Evolutionary conservation across 64 coral and sea anemone species (phyloP).

Genomic region (Cladopsammia gracilis): DNA sequence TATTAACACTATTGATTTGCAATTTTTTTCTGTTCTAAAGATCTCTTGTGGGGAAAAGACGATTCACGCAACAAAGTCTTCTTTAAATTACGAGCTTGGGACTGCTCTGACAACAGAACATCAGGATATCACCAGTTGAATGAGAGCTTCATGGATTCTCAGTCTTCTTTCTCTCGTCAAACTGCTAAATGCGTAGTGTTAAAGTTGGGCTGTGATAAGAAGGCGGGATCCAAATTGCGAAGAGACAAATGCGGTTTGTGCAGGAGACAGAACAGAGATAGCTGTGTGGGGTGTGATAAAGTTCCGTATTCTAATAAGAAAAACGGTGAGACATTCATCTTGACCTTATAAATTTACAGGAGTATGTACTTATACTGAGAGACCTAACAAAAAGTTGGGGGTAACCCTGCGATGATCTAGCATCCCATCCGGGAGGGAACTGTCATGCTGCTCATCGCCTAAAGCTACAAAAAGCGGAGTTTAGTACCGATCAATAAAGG

Average conservation of each 20-base stretch:
- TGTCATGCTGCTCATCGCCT: too few relatives aligned
- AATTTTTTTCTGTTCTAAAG: too few relatives aligned
- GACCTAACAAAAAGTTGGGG: too few relatives aligned
- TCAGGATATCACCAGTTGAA: background rate
- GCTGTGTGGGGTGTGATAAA: background rate
- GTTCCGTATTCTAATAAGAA: background rate
- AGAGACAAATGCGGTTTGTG: background rate
- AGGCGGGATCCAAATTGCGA: background rate
- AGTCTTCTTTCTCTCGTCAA: background rate
- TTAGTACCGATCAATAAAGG: too few relatives aligned
- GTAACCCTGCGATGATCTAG: too few relatives aligned
- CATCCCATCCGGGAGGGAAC: too few relatives aligned
- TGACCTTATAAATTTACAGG: background rate
- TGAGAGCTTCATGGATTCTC: background rate
- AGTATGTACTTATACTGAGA: too few relatives aligned
- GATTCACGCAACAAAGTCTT: background rate
- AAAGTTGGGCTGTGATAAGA: background rate
- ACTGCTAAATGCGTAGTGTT: background rate
- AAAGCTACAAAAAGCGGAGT: too few relatives aligned
- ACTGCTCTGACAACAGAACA: constrained; percentile 1
- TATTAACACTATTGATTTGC: too few relatives aligned
- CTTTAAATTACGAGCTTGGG: background rate
- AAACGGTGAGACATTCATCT: background rate
- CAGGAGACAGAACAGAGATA: background rate
- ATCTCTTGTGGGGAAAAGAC: background rate